phyloP scores from a whole-genome alignment of 2,113 vertebrate genomes.

The Tetrax tetrax region DNA sequence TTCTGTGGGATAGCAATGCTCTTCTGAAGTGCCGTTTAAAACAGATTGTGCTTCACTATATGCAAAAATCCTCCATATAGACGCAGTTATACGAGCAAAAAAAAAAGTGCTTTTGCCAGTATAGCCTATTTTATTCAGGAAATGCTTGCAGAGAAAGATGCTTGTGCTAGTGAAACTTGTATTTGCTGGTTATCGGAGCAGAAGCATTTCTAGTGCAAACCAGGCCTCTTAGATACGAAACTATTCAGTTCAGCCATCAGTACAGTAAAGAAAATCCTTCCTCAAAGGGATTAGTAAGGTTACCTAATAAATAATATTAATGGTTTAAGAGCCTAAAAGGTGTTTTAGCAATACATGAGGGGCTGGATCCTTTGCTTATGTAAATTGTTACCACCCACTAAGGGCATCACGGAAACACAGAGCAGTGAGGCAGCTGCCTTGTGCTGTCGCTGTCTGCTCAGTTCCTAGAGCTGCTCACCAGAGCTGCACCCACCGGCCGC shows the following conservation, averaged over 20 bases:
- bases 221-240: neutral
- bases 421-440: neutral
- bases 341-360: neutral
- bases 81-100: slow-evolving; percentile 45
- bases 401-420: neutral
- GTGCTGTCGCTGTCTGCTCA: fast-evolving
- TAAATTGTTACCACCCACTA: neutral
- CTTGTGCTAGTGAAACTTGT: slow-evolving; percentile 37
- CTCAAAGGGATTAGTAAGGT: slow-evolving; percentile 25
- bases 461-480: neutral
- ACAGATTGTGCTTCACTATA: slow-evolving; percentile 38
- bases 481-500: neutral
- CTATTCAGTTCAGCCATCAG: slow-evolving; percentile 16
- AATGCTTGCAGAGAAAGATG: slow-evolving; percentile 50
- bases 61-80: slow-evolving; percentile 45
- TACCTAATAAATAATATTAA: slow-evolving; percentile 42
- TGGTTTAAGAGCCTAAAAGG: slow-evolving; percentile 29
- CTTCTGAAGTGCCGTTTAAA: slow-evolving; percentile 51
- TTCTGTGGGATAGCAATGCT: slow-evolving; percentile 44
- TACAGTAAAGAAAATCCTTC: slow-evolving; percentile 41
- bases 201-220: slow-evolving; percentile 25
- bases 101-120: slow-evolving; percentile 44
- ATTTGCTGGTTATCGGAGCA: slow-evolving; percentile 26
- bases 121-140: slow-evolving; percentile 53
- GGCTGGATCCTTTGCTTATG: neutral